A percentile compares a stretch with the other conserved stretches of the same genome.
These are phyloP conservation scores for Cheilosia vernalis DNA, from an alignment of 2,888 invertebrate genomes.

Conservation along the genomic window DNA sequence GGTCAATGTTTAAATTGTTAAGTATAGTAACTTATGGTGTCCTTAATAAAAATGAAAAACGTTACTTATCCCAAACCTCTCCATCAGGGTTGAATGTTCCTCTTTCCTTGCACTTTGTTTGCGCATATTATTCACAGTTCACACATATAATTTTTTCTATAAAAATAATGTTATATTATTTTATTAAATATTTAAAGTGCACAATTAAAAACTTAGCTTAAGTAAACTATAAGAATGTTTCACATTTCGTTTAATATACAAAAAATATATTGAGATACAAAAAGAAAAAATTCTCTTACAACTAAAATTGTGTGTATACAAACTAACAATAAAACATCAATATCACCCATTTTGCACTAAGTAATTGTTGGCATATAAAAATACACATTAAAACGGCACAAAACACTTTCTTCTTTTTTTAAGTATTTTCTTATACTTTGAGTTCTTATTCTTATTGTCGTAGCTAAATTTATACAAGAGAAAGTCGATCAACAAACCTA, in stretches of 20 bases:
- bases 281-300: conserved; percentile 19
- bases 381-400: conserved; percentile 7
- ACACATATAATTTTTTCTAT: too few species aligned
- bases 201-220: conserved; percentile 26
- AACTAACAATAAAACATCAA: conserved; percentile 31
- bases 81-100: too few species aligned
- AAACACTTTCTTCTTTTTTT: conserved; percentile 11
- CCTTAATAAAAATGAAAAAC: too few species aligned
- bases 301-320: conserved; percentile 21
- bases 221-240: conserved; percentile 31
- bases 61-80: too few species aligned
- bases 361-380: not conserved
- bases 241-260: conserved; percentile 1
- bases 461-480: conserved; percentile 33
- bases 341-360: conserved; percentile 68
- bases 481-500: conserved; percentile 69
- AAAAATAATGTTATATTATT: not conserved
- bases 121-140: too few species aligned
- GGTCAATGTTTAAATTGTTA: not conserved
- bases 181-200: conserved; percentile 21
- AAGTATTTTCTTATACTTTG: conserved; percentile 18
- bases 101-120: too few species aligned
- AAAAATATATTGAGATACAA: conserved; percentile 22
- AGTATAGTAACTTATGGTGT: too few species aligned
- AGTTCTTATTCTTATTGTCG: conserved; percentile 40